Percentiles rank a stretch among this genome's conserved stretches.
Evolutionary conservation across 2,113 vertebrate genomes (phyloP).

Genomic region (Catharus bicknelli): DNA sequence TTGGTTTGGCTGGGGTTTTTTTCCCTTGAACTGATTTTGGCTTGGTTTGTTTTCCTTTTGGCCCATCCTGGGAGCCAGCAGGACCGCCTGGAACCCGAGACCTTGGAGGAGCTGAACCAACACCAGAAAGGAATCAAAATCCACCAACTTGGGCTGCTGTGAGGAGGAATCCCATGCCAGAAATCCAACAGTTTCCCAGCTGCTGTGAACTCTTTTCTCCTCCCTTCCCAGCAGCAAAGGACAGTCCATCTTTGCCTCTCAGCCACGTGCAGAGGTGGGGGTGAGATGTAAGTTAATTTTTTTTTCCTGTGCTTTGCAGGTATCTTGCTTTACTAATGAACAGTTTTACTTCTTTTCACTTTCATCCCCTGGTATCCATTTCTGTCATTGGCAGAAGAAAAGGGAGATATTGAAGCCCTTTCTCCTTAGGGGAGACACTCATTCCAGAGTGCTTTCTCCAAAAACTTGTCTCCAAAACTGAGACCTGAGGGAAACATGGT

Average conservation of each 20-base stretch:
- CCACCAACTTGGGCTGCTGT: background rate
- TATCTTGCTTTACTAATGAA: background rate
- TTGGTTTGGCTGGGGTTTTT: background rate
- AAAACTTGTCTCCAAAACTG: background rate
- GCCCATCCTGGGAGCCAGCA: fast-evolving
- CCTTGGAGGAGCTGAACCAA: background rate
- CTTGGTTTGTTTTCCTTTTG: fast-evolving
- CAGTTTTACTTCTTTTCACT: background rate
- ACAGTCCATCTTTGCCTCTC: background rate
- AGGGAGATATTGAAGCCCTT: background rate
- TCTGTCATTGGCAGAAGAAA: background rate
- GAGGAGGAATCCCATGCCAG: background rate
- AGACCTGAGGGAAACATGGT: background rate
- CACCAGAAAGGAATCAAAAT: background rate
- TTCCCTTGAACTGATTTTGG: background rate
- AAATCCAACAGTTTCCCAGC: background rate
- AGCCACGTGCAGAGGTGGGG: fast-evolving
- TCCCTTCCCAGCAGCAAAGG: background rate
- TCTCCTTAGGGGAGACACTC: background rate
- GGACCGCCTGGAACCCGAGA: fast-evolving
- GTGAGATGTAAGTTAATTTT: background rate
- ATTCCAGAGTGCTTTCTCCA: background rate
- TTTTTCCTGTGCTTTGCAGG: background rate
- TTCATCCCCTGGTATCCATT: background rate
- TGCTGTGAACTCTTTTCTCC: background rate